Percentiles rank a stretch among this genome's conserved stretches.
These are phyloP conservation scores for Elephantulus edwardii DNA, from an alignment of 2,113 vertebrate genomes.

Conservation along the genomic window DNA sequence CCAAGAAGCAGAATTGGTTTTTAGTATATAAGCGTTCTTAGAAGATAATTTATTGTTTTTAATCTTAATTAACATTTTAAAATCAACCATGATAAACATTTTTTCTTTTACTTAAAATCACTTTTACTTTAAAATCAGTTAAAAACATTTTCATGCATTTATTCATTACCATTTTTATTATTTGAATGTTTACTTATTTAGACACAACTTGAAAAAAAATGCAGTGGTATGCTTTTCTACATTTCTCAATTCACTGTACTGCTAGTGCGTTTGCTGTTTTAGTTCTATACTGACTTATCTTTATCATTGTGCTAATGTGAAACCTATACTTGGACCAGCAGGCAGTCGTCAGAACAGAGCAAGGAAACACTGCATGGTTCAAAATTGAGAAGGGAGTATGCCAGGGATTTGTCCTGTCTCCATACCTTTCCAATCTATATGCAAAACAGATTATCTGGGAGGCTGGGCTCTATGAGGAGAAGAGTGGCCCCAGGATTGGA, in stretches of 20 bases:
- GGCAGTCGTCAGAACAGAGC: too few relatives aligned
- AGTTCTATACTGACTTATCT: too few relatives aligned
- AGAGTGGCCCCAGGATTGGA: too few relatives aligned
- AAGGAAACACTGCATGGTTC: too few relatives aligned
- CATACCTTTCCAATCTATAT: too few relatives aligned
- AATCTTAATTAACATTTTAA: conserved; percentile 15
- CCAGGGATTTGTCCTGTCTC: too few relatives aligned
- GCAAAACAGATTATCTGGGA: too few relatives aligned
- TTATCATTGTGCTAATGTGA: too few relatives aligned
- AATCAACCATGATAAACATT: neutral
- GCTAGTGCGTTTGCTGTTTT: neutral
- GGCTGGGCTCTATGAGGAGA: too few relatives aligned
- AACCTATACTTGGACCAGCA: too few relatives aligned
- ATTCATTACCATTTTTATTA: neutral
- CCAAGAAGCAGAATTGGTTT: neutral
- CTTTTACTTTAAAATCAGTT: neutral
- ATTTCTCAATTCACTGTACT: neutral
- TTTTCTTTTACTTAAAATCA: too few relatives aligned
- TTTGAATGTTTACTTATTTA: conserved; percentile 5
- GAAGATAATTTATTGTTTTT: neutral
- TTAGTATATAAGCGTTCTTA: neutral
- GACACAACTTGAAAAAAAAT: neutral
- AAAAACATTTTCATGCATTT: conserved; percentile 3
- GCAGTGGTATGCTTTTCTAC: neutral
- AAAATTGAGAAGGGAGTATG: too few relatives aligned